Evolutionary conservation across 2,797 vertebrate genomes (phyloP), one percentile per base, ranked within the genome.

Genomic region (Todus mexicanus): DNA sequence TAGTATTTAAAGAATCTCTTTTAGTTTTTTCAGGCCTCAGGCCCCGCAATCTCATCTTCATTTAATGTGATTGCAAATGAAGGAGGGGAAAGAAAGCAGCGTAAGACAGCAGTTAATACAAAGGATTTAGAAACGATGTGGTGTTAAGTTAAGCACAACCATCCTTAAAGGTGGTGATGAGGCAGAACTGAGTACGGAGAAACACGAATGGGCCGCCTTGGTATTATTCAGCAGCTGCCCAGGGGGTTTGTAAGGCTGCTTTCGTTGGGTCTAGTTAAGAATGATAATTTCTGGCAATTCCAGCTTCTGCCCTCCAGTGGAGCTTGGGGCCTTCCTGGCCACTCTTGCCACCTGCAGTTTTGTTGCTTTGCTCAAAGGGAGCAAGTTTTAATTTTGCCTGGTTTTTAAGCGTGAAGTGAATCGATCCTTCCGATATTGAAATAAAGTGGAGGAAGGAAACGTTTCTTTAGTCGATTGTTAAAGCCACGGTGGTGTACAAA

Each of bases 151-250:
- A 66, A 63, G 37, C 23, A 81, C 40, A 86, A 59, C 10, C 10
- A 37, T 15, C 18, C 4, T 2, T 23, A 31, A 43, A 75, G 5
- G 37, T 25, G 2, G 11, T 13, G 9, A 6, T 22, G 35, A n/a
- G 45, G 19, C 54, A 37, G 50, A 69, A 16, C 23, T 10, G 23
- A 57, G 27, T 27, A 3, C 64, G 69, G 37, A 31, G 71, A 63
- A 65, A n/a, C 23, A 14, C 1, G 1, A 14, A 29, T 0, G 2
- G 63, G 42, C 7, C 27, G 57, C 6, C 6, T 10, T 25, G 33
- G 21, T 53, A 4, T 50, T 66, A 78, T 73, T 57, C 4, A 6
- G 45, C 59, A 45, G n/a, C 47, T 88, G 42, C 25, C 33, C 18
- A 2, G 23, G 27, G 42, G 12, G 33, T 84, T 69, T 79, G 3